A percentile compares a stretch with the other conserved stretches of the same genome.
Conservation (phyloP, 2,888 invertebrate genomes). For the Hirtodrosophila histrioides region DNA sequence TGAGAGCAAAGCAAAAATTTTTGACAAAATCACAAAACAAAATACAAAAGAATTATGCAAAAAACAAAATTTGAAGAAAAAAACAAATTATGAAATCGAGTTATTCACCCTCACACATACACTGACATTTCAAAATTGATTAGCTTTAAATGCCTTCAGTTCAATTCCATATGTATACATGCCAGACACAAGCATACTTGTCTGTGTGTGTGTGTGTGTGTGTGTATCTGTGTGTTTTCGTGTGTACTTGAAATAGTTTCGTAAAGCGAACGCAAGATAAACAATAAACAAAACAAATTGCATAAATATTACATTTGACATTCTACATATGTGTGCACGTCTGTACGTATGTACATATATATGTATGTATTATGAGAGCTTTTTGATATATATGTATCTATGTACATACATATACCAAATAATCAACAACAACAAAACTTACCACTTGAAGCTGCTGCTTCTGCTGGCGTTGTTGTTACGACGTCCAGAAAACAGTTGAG, state of each 20-base stretch:
- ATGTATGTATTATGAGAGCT: no score
- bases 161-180: slow-evolving; percentile 10
- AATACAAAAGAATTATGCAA: slow-evolving; percentile 42
- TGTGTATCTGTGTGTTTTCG: background rate
- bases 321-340: slow-evolving; percentile 10
- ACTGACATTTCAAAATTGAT: background rate
- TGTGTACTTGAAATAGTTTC: slow-evolving; percentile 54
- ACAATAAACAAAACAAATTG: slow-evolving; percentile 49
- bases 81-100: slow-evolving; percentile 47
- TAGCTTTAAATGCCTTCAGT: background rate
- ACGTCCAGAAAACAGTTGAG: slow-evolving; percentile 61
- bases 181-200: background rate
- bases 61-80: slow-evolving; percentile 26
- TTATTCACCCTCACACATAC: background rate
- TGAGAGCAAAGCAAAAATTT: slow-evolving; percentile 44
- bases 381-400: background rate
- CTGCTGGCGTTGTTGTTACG: slow-evolving; percentile 55
- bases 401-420: slow-evolving; percentile 27
- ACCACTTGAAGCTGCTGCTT: slow-evolving; percentile 69
- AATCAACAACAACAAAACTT: slow-evolving; percentile 50
- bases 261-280: slow-evolving; percentile 48
- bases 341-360: background rate
- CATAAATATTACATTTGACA: slow-evolving; percentile 41
- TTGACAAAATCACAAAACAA: slow-evolving; percentile 31
- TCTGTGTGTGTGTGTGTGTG: background rate